Evolutionary conservation across 2,797 vertebrate species (phyloP).

Genomic region (Petrocephalus sullivani): DNA sequence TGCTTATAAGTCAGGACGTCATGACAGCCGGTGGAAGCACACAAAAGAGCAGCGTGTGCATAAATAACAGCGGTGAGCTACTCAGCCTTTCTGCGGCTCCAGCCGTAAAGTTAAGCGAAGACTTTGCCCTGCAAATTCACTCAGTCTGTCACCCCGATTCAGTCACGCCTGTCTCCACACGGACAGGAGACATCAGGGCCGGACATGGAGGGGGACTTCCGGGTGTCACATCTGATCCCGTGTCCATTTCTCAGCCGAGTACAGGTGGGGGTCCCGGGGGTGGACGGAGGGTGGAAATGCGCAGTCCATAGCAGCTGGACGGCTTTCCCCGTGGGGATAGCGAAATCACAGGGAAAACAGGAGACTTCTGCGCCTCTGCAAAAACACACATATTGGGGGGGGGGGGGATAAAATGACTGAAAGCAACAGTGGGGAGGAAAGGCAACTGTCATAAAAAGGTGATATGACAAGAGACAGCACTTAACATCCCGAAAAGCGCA

Average conservation of each 20-base stretch:
- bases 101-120: neutral
- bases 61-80: neutral
- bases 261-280: neutral
- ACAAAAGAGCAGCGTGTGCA: neutral
- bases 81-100: neutral
- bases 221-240: constrained; percentile 41
- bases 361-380: neutral
- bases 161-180: constrained; percentile 35
- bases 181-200: constrained; percentile 33
- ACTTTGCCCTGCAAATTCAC: constrained; percentile 21
- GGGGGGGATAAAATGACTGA: constrained; percentile 33
- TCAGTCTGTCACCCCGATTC: constrained; percentile 34
- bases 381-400: constrained; percentile 1
- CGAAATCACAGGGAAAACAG: constrained; percentile 1
- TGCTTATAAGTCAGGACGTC: neutral
- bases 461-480: constrained; percentile 68
- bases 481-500: constrained; percentile 61
- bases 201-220: constrained; percentile 29
- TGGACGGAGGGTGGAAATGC: constrained; percentile 7
- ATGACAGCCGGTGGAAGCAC: neutral
- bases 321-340: neutral
- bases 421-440: constrained; percentile 42
- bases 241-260: constrained; percentile 40
- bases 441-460: constrained; percentile 49
- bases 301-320: neutral